Conservation (phyloP, 2,888 invertebrate genomes). For the Cephonodes hylas region DNA sequence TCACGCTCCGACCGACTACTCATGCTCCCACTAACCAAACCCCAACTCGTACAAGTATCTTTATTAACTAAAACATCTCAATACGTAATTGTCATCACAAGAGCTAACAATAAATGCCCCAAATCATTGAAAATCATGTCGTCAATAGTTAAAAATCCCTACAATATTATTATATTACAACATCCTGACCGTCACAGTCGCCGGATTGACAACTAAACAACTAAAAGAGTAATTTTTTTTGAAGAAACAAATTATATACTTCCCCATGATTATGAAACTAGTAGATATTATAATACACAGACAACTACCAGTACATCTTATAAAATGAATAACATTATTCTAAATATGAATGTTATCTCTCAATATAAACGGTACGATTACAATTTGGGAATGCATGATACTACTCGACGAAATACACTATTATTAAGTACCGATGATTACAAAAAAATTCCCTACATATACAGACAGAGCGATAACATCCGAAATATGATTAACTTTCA, state of each 20-base stretch:
- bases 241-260: conserved; percentile 52
- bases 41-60: conserved; percentile 53
- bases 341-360: conserved; percentile 72
- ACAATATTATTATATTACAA: conserved; percentile 47
- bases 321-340: conserved; percentile 75
- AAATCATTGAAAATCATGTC: conserved; percentile 60
- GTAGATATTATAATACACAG: conserved; percentile 59
- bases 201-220: conserved; percentile 59
- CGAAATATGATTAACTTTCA: conserved; percentile 50
- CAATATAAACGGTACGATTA: conserved; percentile 72
- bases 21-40: neutral
- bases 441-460: conserved; percentile 68
- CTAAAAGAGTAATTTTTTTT: conserved; percentile 43
- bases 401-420: conserved; percentile 74
- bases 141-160: conserved; percentile 67
- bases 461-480: conserved; percentile 60
- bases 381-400: conserved; percentile 78
- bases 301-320: conserved; percentile 68
- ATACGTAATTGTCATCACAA: conserved; percentile 61
- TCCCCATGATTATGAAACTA: conserved; percentile 68
- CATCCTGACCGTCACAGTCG: conserved; percentile 63
- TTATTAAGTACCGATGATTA: conserved; percentile 77
- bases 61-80: conserved; percentile 75
- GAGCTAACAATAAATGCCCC: conserved; percentile 71
- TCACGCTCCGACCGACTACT: conserved; percentile 16